These are phyloP conservation scores for Corydoras sp. DNA, from an alignment of 2,113 vertebrate species.

Conservation along the genomic window DNA sequence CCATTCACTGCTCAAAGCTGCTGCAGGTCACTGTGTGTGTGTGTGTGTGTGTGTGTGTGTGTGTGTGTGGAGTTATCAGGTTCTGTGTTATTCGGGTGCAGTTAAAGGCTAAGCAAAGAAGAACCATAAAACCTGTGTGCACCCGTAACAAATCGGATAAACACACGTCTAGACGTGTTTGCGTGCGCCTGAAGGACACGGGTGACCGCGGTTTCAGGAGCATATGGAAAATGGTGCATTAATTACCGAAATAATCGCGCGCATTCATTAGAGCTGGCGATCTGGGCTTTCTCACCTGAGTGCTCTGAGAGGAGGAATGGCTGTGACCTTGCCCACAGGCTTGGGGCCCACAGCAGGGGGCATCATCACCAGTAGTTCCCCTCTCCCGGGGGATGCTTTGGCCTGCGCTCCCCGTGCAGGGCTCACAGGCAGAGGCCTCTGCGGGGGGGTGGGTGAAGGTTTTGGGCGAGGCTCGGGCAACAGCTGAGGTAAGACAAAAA, in stretches of 20 bases:
- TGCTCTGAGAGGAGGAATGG: slow-evolving; percentile 54
- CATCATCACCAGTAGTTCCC: slow-evolving; percentile 78
- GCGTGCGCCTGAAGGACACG: too few relatives aligned
- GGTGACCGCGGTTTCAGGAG: too few relatives aligned
- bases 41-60: too few relatives aligned
- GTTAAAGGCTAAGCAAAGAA: too few relatives aligned
- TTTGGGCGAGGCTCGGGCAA: slow-evolving; percentile 47
- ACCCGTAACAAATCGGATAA: too few relatives aligned
- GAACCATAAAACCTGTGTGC: too few relatives aligned
- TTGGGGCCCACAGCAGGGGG: slow-evolving; percentile 61
- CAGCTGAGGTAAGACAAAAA: slow-evolving; percentile 39
- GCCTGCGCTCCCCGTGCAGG: slow-evolving; percentile 61
- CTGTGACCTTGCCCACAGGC: slow-evolving; percentile 50
- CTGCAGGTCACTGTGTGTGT: background rate
- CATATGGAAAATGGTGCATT: too few relatives aligned
- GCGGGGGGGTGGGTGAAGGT: slow-evolving; percentile 62
- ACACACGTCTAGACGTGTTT: too few relatives aligned
- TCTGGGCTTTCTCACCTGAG: slow-evolving; percentile 61
- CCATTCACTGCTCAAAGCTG: background rate
- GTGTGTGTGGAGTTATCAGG: too few relatives aligned
- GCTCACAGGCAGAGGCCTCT: slow-evolving; percentile 74
- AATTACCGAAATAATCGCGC: background rate
- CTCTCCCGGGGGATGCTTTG: slow-evolving; percentile 50
- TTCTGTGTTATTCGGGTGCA: too few relatives aligned
- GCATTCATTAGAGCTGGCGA: background rate